Evolutionary conservation across 2,888 invertebrate genomes (phyloP).

Genomic region (Clanis bilineata): DNA sequence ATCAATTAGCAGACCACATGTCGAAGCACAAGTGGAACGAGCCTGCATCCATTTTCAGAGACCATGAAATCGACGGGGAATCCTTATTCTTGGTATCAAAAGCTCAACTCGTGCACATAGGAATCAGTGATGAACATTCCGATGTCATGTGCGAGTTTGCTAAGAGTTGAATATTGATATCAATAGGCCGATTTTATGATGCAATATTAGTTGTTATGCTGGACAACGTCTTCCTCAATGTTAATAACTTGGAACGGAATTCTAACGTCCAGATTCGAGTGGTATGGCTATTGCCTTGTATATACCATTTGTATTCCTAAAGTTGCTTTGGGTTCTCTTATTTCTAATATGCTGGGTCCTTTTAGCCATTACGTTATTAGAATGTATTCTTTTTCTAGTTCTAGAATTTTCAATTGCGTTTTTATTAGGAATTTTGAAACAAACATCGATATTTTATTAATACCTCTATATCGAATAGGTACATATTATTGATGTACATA

Average conservation of each 20-base stretch:
- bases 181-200: neutral
- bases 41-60: conserved; percentile 56
- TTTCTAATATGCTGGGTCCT: too few species aligned
- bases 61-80: conserved; percentile 74
- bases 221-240: too few species aligned
- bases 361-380: too few species aligned
- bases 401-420: too few species aligned
- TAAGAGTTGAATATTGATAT: conserved; percentile 38
- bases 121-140: conserved; percentile 61
- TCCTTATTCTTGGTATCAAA: conserved; percentile 63
- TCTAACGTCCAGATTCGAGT: neutral
- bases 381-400: too few species aligned
- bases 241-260: neutral
- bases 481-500: too few species aligned
- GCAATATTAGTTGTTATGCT: conserved; percentile 4
- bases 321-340: too few species aligned
- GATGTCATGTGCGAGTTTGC: conserved; percentile 58
- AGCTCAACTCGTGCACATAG: conserved; percentile 59
- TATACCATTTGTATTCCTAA: too few species aligned
- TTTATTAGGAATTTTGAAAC: too few species aligned
- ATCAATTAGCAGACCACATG: conserved; percentile 52
- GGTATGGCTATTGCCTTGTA: too few species aligned
- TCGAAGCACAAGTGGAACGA: conserved; percentile 57
- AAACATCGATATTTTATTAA: too few species aligned
- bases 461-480: too few species aligned